phyloP scores from a whole-genome alignment of 2,797 vertebrate species.

The Halcyon smyrnensis region DNA sequence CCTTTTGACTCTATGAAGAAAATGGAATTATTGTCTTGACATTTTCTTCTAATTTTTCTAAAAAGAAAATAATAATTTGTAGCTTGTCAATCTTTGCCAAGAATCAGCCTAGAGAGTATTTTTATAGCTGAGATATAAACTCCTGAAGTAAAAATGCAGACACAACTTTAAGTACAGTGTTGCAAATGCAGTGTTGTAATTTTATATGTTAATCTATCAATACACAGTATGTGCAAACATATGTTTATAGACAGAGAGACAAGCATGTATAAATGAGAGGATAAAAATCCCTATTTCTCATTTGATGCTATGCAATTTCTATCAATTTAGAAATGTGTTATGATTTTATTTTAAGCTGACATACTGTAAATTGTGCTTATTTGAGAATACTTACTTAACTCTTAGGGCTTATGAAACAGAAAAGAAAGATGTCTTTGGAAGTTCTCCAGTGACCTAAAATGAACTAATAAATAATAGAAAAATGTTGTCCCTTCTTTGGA shows the following conservation, averaged over 20 bases:
- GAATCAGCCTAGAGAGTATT: conserved; percentile 48
- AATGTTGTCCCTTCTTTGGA: background rate
- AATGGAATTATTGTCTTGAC: conserved; percentile 36
- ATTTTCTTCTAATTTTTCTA: conserved; percentile 10
- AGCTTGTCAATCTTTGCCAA: conserved; percentile 54
- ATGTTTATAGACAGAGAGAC: conserved; percentile 80
- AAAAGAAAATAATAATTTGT: conserved; percentile 34
- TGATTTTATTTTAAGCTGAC: conserved; percentile 77
- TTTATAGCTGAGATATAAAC: conserved; percentile 76
- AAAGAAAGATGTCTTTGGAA: conserved; percentile 63
- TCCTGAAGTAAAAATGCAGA: conserved; percentile 77
- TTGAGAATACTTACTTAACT: conserved; percentile 74
- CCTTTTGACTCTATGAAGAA: background rate
- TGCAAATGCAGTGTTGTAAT: conserved; percentile 78
- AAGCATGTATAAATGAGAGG: conserved; percentile 78
- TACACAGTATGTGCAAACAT: conserved; percentile 80
- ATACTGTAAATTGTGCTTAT: conserved; percentile 72
- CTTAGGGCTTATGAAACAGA: conserved; percentile 61
- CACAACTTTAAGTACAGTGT: conserved; percentile 79
- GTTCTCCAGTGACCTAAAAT: conserved; percentile 61
- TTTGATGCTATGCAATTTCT: conserved; percentile 78
- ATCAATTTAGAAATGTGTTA: conserved; percentile 78
- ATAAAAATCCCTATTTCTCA: conserved; percentile 78
- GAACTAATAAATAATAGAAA: conserved; percentile 62
- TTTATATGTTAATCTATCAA: conserved; percentile 80